A percentile compares a stretch with the other conserved stretches of the same genome.
Evolutionary conservation across 2,888 invertebrate genomes (phyloP).

Genomic region (Halictus ligatus): DNA sequence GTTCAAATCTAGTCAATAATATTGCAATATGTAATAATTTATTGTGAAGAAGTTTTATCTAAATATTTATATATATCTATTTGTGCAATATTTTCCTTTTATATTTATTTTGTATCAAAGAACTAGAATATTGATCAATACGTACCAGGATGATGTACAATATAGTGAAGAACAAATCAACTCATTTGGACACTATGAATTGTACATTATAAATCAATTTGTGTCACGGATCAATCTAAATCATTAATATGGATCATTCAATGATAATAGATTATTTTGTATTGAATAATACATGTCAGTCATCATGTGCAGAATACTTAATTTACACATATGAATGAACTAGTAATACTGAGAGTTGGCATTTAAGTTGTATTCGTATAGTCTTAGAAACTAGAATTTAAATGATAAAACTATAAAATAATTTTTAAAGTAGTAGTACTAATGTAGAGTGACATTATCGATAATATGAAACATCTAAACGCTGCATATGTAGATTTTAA

Average conservation of each 20-base stretch:
- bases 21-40: conserved; percentile 53
- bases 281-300: not conserved
- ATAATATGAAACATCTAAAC: not conserved
- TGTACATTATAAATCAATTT: not conserved
- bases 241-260: not conserved
- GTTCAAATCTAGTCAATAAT: conserved; percentile 75
- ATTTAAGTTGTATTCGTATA: not conserved
- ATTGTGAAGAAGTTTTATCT: conserved; percentile 15
- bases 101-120: conserved; percentile 70
- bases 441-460: not conserved
- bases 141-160: not conserved
- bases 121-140: conserved; percentile 74
- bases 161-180: not conserved
- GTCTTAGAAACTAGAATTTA: not conserved
- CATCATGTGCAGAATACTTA: not conserved
- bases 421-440: not conserved
- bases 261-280: not conserved
- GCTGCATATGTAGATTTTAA: not conserved
- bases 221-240: not conserved
- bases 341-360: not conserved
- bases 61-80: conserved; percentile 36
- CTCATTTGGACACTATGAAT: not conserved
- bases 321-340: not conserved
- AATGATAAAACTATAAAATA: not conserved
- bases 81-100: conserved; percentile 29